These are phyloP conservation scores for Dryas iulia DNA, from an alignment of 1,140 invertebrate genomes.

Conservation along the genomic window DNA sequence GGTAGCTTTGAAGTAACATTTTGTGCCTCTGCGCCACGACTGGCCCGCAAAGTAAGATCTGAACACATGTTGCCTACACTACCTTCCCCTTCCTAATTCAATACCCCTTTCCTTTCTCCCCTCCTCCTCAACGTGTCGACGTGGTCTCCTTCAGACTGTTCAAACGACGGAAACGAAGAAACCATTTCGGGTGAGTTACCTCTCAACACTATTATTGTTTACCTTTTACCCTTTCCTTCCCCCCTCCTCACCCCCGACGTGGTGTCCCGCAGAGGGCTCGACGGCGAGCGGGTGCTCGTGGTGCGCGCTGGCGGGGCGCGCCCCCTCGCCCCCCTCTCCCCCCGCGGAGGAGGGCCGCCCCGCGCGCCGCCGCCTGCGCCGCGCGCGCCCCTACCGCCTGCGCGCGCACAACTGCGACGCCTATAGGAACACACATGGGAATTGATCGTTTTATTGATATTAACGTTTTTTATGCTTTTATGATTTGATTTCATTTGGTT, in stretches of 20 bases:
- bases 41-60: too few species aligned
- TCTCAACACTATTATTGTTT: not conserved
- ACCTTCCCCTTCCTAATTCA: not conserved
- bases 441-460: not conserved
- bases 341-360: constrained; percentile 10
- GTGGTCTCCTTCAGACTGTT: constrained; percentile 46
- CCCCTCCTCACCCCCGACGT: constrained; percentile 24
- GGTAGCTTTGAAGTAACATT: too few species aligned
- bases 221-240: too few species aligned
- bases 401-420: constrained; percentile 27
- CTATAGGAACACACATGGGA: not conserved
- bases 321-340: constrained; percentile 17
- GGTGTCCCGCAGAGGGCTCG: constrained; percentile 50
- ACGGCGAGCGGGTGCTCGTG: constrained; percentile 55
- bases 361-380: constrained; percentile 23
- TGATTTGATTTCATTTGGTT: not conserved
- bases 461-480: not conserved
- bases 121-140: constrained; percentile 24
- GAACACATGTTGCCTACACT: too few species aligned
- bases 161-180: too few species aligned
- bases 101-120: too few species aligned
- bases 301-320: constrained; percentile 38
- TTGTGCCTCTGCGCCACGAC: too few species aligned
- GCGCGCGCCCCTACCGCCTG: constrained; percentile 29
- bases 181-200: too few species aligned